These are phyloP conservation scores for Eurosta solidaginis DNA, from an alignment of 1,140 invertebrate genomes.

Conservation along the genomic window DNA sequence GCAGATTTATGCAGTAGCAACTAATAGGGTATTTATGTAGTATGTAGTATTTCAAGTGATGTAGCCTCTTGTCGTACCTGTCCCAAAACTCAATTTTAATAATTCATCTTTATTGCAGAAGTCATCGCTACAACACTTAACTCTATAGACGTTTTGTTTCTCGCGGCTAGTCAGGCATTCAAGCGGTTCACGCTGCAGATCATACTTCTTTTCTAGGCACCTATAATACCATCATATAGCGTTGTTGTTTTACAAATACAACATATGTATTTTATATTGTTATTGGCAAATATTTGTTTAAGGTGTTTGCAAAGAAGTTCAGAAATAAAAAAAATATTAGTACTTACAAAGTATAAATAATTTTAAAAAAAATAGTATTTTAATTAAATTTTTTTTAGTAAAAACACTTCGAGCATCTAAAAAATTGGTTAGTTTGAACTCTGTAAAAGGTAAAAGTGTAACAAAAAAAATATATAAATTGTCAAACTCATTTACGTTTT, in stretches of 20 bases:
- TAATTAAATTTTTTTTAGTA: slow-evolving; percentile 15
- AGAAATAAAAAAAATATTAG: slow-evolving; percentile 7
- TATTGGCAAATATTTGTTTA: not conserved
- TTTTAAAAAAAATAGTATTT: not conserved
- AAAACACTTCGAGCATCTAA: slow-evolving; percentile 13
- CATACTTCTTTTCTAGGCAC: slow-evolving; percentile 54
- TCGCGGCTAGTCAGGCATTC: slow-evolving; percentile 51
- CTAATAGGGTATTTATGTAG: slow-evolving; percentile 21
- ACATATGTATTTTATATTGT: not conserved
- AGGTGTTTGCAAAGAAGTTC: not conserved
- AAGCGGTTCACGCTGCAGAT: slow-evolving; percentile 50
- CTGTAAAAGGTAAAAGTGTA: not conserved
- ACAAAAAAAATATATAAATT: not conserved
- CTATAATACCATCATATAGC: too few species aligned
- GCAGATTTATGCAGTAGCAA: slow-evolving; percentile 5
- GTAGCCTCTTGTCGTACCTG: slow-evolving; percentile 45
- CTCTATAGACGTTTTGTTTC: slow-evolving; percentile 52
- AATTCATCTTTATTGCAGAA: slow-evolving; percentile 59
- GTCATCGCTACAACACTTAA: slow-evolving; percentile 56
- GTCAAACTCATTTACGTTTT: not conserved
- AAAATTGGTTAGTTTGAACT: not conserved
- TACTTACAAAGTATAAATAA: not conserved
- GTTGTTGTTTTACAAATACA: not conserved
- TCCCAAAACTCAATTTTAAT: slow-evolving; percentile 52
- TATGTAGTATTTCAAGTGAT: slow-evolving; percentile 7